Evolutionary conservation across 2,888 invertebrate species (phyloP), one percentile per base, ranked within the genome.

Genomic region (Orchesellides sinensis): DNA sequence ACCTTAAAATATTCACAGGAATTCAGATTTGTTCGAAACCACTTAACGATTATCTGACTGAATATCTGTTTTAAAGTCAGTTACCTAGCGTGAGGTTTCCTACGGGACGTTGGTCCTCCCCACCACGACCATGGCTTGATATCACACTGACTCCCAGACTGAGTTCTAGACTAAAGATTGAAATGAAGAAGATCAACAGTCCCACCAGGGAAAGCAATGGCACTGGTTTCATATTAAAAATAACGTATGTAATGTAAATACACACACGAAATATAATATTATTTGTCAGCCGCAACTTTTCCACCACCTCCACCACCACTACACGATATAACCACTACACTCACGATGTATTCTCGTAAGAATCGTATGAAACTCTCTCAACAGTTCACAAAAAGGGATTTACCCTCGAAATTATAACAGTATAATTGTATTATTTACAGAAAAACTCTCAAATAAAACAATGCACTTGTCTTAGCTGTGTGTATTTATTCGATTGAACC

Each of bases 131-230:
- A n/a, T 21, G 23, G 56, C 77, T 68, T 45, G 66, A 59, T 27
- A 77, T 68, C 3, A 77, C 77, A 59, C 56, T 56, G 52, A 77
- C 66, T 17, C 77, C 77, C 29, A 45, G 40, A 45, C 77, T 29
- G 40, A 77, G 77, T 77, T 77, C 56, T 17, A 77, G 27, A 68
- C 47, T 77, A 25, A 65, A 14, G 21, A 68, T n/a, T 21, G 68
- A 66, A 77, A 56, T 25, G 77, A 83, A 56, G 70, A 77, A 29
- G 59, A 77, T 56, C 59, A 75, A 27, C 54, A 40, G 69, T 72
- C 77, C 75, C 61, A 65, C 56, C 59, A 32, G 70, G 78, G 78
- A 70, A 70, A 69, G 68, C 69, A 83, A 70, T 83, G 82, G 82
- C 82, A 83, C 82, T 59, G 61, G 52, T 66, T 66, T 83, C 82